Evolutionary conservation across 2,888 invertebrate species (phyloP), one percentile per base, ranked within the genome.

Genomic region (Sisyra nigra): DNA sequence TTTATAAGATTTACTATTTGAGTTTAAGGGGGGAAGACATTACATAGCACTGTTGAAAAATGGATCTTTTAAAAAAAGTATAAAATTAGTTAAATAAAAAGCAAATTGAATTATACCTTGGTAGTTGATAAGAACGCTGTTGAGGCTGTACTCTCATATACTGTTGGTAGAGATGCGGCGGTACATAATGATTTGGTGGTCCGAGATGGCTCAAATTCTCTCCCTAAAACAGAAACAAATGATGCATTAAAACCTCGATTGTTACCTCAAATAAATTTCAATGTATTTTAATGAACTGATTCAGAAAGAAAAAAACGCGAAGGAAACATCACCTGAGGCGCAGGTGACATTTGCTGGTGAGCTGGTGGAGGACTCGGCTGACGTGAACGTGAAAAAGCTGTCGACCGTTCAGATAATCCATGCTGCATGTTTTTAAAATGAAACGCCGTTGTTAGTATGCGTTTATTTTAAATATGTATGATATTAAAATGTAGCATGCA

Each of bases 331-430:
- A 78, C 78, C 77, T 76, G 71, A 59, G 75, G 72, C 58, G 77
- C 72, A 53, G 79, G 79, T 57, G 78, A 76, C 59, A 71, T 72
- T 62, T 79, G 84, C 71, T 84, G 85, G 65, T 85, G 85, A 53
- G 86, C 85, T 58, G 85, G 85, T 57, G 85, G 85, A 56, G 84
- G 85, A 63, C 82, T 82, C 68, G 81, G 76, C 35, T 42, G 42
- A 29, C 30, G 42, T 55, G 71, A 58, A 57, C 67, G 58, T 44
- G 57, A 55, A 45, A 52, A 52, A 50, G 51, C 53, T 53, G 59
- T 62, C 34, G 54, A 58, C 48, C 61, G 57, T 52, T 62, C 65
- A 60, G 72, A 64, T 54, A 73, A 73, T 50, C 69, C 61, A 59
- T 69, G 74, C 79, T 79, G 73, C 60, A 62, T 66, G 69, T 61